phyloP scores from a whole-genome alignment of 2,797 vertebrate genomes.

The Chromis chromis region DNA sequence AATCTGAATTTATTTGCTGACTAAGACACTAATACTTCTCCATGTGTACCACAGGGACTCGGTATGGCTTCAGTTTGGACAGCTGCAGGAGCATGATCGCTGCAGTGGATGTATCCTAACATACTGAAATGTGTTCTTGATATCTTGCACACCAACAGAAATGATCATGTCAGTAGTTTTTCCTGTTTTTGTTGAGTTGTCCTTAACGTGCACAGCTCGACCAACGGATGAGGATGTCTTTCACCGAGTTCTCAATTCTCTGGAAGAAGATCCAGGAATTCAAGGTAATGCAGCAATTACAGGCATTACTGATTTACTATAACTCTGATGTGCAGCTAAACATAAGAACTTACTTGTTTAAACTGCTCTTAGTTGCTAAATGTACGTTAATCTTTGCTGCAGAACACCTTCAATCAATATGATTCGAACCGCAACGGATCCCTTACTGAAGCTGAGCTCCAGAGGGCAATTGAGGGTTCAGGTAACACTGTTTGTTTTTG shows the following conservation, averaged over 20 bases:
- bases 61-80: constrained; percentile 31
- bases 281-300: constrained; percentile 44
- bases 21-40: background rate
- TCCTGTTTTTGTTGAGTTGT: background rate
- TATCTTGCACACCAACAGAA: background rate
- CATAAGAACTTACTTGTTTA: background rate
- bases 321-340: background rate
- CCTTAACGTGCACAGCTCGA: constrained; percentile 58
- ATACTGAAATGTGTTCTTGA: background rate
- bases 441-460: constrained; percentile 45
- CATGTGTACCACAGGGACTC: constrained; percentile 29
- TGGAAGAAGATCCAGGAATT: constrained; percentile 59
- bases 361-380: background rate
- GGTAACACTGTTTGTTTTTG: constrained; percentile 30
- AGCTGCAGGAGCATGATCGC: constrained; percentile 57
- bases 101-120: constrained; percentile 62
- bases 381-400: background rate
- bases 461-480: constrained; percentile 24
- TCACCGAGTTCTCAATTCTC: constrained; percentile 50
- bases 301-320: background rate
- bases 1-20: background rate
- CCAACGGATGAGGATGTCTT: constrained; percentile 33
- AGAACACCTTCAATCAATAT: constrained; percentile 49
- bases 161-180: background rate
- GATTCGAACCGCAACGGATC: constrained; percentile 37